Evolutionary conservation across 2,797 vertebrate genomes (phyloP).

Genomic region (Salmo trutta): DNA sequence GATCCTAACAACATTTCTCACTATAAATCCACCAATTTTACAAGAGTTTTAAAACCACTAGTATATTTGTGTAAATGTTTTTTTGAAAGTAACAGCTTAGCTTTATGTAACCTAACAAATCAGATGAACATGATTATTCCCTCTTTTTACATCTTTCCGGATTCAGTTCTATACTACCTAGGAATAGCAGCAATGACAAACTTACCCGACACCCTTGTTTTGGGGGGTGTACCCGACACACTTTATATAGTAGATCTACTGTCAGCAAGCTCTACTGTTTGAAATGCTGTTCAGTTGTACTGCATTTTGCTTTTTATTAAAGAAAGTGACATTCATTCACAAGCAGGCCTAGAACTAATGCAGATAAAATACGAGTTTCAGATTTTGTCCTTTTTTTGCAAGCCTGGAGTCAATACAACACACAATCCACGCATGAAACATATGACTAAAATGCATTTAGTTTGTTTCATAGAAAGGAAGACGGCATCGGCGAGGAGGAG

Average conservation of each 20-base stretch:
- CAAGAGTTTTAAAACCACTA: neutral
- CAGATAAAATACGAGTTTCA: neutral
- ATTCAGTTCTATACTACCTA: neutral
- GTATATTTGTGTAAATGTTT: no score
- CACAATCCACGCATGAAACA: conserved; percentile 66
- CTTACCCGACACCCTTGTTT: no score
- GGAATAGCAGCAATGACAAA: neutral
- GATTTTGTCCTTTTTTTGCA: conserved; percentile 58
- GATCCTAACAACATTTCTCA: no score
- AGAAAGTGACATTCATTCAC: conserved; percentile 50
- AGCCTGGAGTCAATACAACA: conserved; percentile 74
- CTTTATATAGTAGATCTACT: neutral
- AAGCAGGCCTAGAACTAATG: conserved; percentile 3
- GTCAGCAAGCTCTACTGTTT: neutral
- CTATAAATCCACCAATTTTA: neutral
- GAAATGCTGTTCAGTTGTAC: neutral
- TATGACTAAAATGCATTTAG: conserved; percentile 71
- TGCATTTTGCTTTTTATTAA: conserved; percentile 71
- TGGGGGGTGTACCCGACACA: neutral
- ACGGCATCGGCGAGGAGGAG: conserved; percentile 64
- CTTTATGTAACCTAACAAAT: neutral
- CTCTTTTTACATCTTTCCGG: neutral
- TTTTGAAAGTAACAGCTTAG: neutral
- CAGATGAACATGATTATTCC: no score
- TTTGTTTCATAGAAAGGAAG: conserved; percentile 70